phyloP scores from a whole-genome alignment of 2,113 vertebrate genomes.

The Deroptyus accipitrinus region DNA sequence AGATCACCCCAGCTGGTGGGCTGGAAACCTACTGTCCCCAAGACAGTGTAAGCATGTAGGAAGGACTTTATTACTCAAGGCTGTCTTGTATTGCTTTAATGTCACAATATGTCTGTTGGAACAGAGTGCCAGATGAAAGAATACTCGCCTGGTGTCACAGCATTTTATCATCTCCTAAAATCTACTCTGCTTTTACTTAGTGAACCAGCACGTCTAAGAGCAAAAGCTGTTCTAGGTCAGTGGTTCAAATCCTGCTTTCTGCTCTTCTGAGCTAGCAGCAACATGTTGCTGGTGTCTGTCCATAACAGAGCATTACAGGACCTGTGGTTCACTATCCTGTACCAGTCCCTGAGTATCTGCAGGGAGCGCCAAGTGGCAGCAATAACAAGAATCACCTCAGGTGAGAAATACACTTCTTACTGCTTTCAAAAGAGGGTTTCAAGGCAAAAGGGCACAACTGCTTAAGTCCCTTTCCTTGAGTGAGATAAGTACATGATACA shows the following conservation, averaged over 20 bases:
- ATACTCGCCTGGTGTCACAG: background rate
- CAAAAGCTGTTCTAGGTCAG: background rate
- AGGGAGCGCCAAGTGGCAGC: background rate
- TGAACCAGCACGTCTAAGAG: background rate
- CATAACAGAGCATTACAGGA: background rate
- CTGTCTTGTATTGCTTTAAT: background rate
- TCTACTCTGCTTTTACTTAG: background rate
- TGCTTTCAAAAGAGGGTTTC: background rate
- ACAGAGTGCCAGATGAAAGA: rapidly evolving
- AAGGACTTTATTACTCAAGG: background rate
- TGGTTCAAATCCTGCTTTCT: background rate
- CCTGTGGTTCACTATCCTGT: rapidly evolving
- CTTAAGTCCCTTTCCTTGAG: background rate
- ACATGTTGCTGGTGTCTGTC: background rate
- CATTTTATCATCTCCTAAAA: background rate
- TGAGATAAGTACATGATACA: rapidly evolving
- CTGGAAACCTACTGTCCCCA: background rate
- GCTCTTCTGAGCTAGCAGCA: background rate
- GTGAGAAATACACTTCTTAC: background rate
- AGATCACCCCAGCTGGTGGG: background rate
- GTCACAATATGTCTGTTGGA: background rate
- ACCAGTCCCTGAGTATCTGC: background rate
- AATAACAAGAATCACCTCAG: background rate
- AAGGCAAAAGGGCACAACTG: background rate
- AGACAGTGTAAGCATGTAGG: background rate